Percentiles rank a stretch among this genome's conserved stretches.
These are phyloP conservation scores for Loriculus beryllinus DNA, from an alignment of 2,797 vertebrate genomes.

Conservation along the genomic window DNA sequence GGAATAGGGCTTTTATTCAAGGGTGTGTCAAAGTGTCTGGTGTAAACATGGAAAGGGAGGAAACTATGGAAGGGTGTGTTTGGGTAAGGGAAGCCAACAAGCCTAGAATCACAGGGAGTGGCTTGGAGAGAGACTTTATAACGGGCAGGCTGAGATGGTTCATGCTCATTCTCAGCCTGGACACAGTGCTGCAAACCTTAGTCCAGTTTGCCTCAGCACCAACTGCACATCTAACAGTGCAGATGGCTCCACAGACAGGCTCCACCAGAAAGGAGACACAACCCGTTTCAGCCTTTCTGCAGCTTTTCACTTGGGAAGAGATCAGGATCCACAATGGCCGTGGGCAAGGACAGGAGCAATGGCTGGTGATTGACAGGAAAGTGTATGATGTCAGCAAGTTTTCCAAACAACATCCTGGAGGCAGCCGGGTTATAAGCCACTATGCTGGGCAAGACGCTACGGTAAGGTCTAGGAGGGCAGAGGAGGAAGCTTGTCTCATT, in stretches of 20 bases:
- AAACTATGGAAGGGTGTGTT: neutral
- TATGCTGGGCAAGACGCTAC: constrained; percentile 60
- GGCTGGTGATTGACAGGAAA: constrained; percentile 58
- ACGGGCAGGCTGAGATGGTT: neutral
- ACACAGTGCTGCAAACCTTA: neutral
- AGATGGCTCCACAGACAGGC: neutral
- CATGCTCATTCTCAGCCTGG: neutral
- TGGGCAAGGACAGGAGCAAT: neutral
- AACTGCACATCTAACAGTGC: neutral
- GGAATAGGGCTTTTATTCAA: neutral
- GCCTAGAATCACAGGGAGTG: neutral
- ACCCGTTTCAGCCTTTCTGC: constrained; percentile 12
- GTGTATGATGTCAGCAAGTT: constrained; percentile 40
- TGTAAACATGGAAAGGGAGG: neutral
- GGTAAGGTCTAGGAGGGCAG: neutral
- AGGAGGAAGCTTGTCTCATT: neutral
- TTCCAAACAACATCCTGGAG: constrained; percentile 9
- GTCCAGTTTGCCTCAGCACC: accelerated
- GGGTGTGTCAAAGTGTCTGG: neutral
- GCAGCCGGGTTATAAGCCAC: constrained; percentile 39
- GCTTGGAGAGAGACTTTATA: neutral
- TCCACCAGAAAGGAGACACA: neutral
- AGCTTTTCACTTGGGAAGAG: constrained; percentile 52
- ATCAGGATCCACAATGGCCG: neutral
- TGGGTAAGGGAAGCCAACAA: neutral